Evolutionary conservation across 2,888 invertebrate genomes (phyloP).

Genomic region (Digitonthophagus gazella): DNA sequence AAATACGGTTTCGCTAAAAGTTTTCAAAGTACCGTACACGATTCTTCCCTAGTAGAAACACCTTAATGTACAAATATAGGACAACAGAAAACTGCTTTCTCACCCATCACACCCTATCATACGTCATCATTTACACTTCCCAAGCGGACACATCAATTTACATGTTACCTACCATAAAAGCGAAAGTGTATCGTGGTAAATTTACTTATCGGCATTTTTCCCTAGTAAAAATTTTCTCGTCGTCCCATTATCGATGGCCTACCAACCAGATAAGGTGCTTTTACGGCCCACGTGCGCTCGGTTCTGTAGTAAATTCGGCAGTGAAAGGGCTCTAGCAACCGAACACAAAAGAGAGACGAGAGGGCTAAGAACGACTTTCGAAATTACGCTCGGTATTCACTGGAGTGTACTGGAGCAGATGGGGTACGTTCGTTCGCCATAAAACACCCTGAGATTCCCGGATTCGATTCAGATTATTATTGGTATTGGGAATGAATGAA

Average conservation of each 20-base stretch:
- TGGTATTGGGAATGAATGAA: not conserved
- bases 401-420: not conserved
- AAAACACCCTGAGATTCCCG: not conserved
- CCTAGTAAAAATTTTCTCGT: not conserved
- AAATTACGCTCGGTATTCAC: not conserved
- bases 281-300: not conserved
- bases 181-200: not conserved
- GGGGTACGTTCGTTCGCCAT: not conserved
- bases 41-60: too few relatives aligned
- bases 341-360: not conserved
- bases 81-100: not conserved
- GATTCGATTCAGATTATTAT: not conserved
- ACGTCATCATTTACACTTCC: not conserved
- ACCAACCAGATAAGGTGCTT: not conserved
- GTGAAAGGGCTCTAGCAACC: not conserved
- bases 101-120: not conserved
- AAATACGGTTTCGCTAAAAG: not conserved
- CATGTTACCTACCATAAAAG: not conserved
- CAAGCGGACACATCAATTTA: not conserved
- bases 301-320: not conserved
- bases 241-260: not conserved
- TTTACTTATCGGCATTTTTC: not conserved
- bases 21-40: not conserved
- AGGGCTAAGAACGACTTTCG: not conserved
- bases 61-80: too few relatives aligned